A percentile compares a stretch with the other conserved stretches of the same genome.
Conservation (phyloP, 2,888 invertebrate species). For the Rhagium mordax region DNA sequence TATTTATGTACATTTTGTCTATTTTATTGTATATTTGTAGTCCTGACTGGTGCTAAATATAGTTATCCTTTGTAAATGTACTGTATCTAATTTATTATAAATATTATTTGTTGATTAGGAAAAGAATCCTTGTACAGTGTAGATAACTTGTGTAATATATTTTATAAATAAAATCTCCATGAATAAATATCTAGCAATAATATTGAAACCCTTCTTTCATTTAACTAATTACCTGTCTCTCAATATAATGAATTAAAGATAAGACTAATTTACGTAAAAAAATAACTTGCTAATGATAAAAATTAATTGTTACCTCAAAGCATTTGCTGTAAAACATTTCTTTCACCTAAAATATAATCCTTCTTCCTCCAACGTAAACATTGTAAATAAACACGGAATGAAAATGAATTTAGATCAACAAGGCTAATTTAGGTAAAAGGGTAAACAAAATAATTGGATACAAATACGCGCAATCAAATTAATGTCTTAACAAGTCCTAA, state of each 20-base stretch:
- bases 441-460: slow-evolving; percentile 15
- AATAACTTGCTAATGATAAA: background rate
- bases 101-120: slow-evolving; percentile 61
- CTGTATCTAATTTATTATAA: slow-evolving; percentile 64
- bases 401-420: slow-evolving; percentile 13
- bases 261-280: background rate
- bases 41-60: slow-evolving; percentile 71
- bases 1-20: slow-evolving; percentile 62
- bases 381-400: slow-evolving; percentile 12
- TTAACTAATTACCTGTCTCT: background rate
- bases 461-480: slow-evolving; percentile 7
- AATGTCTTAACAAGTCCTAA: slow-evolving; percentile 19
- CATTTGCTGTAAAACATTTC: slow-evolving; percentile 1
- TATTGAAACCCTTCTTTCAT: slow-evolving; percentile 1
- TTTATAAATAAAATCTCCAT: slow-evolving; percentile 70
- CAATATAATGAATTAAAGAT: background rate
- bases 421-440: slow-evolving; percentile 4
- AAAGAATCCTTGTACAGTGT: slow-evolving; percentile 69
- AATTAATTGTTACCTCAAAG: background rate
- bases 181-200: slow-evolving; percentile 67
- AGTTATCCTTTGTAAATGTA: slow-evolving; percentile 67
- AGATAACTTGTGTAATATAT: slow-evolving; percentile 72
- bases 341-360: slow-evolving; percentile 6
- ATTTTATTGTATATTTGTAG: slow-evolving; percentile 66
- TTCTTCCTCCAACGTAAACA: background rate